phyloP scores from a whole-genome alignment of 2,888 invertebrate species.

The Diachrysia chrysitis region DNA sequence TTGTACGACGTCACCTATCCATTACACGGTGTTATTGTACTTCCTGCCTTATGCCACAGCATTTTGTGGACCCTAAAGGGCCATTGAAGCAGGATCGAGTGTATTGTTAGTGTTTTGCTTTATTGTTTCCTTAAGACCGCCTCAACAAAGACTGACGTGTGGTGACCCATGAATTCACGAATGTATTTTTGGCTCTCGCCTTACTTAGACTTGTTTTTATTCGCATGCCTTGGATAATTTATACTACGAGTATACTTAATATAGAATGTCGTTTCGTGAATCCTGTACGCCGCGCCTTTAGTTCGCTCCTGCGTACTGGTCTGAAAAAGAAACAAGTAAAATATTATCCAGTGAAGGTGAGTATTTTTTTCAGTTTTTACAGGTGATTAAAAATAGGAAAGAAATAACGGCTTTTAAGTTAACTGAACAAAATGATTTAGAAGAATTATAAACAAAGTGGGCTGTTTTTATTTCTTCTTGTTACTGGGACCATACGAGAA shows the following conservation, averaged over 20 bases:
- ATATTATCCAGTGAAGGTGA: not conserved
- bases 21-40: slow-evolving; percentile 64
- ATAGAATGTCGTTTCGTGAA: slow-evolving; percentile 47
- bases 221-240: slow-evolving; percentile 48
- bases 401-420: too few species aligned
- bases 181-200: slow-evolving; percentile 38
- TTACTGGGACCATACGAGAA: not conserved
- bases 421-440: not conserved
- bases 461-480: not conserved
- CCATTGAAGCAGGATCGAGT: slow-evolving; percentile 61
- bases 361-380: not conserved
- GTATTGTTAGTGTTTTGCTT: slow-evolving; percentile 62
- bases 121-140: slow-evolving; percentile 61
- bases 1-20: slow-evolving; percentile 53
- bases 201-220: slow-evolving; percentile 46
- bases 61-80: slow-evolving; percentile 51
- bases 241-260: slow-evolving; percentile 40
- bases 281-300: slow-evolving; percentile 23
- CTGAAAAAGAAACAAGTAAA: slow-evolving; percentile 19
- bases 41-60: slow-evolving; percentile 47
- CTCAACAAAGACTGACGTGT: slow-evolving; percentile 43
- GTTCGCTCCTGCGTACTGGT: slow-evolving; percentile 36
- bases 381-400: too few species aligned
- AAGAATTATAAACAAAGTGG: not conserved
- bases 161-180: slow-evolving; percentile 50